Evolutionary conservation across 2,113 vertebrate genomes (phyloP).

Genomic region (Formicarius rufipectus): DNA sequence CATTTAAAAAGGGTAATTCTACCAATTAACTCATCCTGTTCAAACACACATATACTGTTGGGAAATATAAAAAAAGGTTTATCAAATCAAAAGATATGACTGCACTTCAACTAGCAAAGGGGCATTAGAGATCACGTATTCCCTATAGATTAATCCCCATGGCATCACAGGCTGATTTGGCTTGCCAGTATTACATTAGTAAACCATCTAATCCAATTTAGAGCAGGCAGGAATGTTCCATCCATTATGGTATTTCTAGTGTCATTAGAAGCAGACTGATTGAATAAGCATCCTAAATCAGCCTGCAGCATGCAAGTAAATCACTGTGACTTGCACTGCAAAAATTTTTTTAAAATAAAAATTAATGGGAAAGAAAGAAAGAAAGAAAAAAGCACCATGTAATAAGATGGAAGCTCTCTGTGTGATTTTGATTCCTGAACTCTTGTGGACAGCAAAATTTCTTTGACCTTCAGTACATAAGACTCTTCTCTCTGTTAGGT

Average conservation of each 20-base stretch:
- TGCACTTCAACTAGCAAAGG: slow-evolving; percentile 39
- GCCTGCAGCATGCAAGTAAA: slow-evolving; percentile 44
- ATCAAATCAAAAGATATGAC: slow-evolving; percentile 72
- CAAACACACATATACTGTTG: not conserved
- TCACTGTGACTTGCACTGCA: not conserved
- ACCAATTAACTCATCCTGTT: slow-evolving; percentile 65
- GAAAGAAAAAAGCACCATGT: not conserved
- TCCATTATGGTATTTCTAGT: slow-evolving; percentile 66
- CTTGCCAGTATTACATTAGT: slow-evolving; percentile 70
- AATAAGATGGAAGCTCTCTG: not conserved
- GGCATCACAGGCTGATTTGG: slow-evolving; percentile 68
- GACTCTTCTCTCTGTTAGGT: not conserved
- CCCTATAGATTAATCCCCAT: slow-evolving; percentile 65
- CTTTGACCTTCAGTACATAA: not conserved
- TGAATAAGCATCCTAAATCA: slow-evolving; percentile 64
- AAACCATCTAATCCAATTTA: slow-evolving; percentile 76
- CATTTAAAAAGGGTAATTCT: slow-evolving; percentile 52
- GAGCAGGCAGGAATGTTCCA: slow-evolving; percentile 66
- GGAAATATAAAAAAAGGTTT: slow-evolving; percentile 64
- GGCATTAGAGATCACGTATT: slow-evolving; percentile 63
- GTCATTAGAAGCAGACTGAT: slow-evolving; percentile 74
- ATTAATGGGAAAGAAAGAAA: not conserved
- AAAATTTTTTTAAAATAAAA: not conserved
- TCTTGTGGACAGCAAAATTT: not conserved
- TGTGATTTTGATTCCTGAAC: not conserved